phyloP scores from a whole-genome alignment of 2,797 vertebrate species.

The Xenentodon cancila region DNA sequence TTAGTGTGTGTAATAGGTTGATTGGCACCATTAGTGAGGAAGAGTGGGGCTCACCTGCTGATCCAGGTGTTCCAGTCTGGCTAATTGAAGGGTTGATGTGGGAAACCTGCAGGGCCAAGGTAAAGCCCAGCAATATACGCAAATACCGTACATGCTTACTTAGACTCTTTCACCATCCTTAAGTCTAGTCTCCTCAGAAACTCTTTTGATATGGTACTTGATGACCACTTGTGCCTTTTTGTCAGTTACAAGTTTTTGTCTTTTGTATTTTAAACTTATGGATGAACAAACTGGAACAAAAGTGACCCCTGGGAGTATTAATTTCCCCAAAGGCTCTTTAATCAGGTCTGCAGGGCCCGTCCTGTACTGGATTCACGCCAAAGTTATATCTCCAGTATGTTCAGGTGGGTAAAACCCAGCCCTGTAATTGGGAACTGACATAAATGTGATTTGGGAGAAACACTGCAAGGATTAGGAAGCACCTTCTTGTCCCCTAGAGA shows the following conservation, averaged over 20 bases:
- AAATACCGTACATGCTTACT: conserved; percentile 28
- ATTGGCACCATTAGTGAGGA: conserved; percentile 67
- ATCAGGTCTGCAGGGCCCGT: conserved; percentile 40
- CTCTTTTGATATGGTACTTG: too few species aligned
- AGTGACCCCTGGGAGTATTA: conserved; percentile 20
- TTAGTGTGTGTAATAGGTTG: conserved; percentile 60
- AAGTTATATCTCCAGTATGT: conserved; percentile 33
- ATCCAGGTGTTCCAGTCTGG: conserved; percentile 76
- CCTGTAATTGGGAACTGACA: conserved; percentile 58
- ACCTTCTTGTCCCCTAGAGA: conserved; percentile 59
- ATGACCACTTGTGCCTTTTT: too few species aligned
- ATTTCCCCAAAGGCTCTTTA: conserved; percentile 37
- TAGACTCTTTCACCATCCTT: conserved; percentile 19
- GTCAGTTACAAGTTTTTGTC: too few species aligned
- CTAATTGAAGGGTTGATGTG: conserved; percentile 70
- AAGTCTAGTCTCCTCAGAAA: too few species aligned
- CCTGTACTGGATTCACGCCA: conserved; percentile 21
- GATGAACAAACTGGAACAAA: conserved; percentile 15
- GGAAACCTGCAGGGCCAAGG: conserved; percentile 52
- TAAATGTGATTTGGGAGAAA: conserved; percentile 46
- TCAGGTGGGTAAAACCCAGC: conserved; percentile 49
- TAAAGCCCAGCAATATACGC: conserved; percentile 26
- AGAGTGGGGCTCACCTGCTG: conserved; percentile 71
- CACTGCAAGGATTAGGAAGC: conserved; percentile 67
- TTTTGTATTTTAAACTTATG: not conserved